Conservation (phyloP, 2,797 vertebrate species). For the Manis crassicaudata region DNA sequence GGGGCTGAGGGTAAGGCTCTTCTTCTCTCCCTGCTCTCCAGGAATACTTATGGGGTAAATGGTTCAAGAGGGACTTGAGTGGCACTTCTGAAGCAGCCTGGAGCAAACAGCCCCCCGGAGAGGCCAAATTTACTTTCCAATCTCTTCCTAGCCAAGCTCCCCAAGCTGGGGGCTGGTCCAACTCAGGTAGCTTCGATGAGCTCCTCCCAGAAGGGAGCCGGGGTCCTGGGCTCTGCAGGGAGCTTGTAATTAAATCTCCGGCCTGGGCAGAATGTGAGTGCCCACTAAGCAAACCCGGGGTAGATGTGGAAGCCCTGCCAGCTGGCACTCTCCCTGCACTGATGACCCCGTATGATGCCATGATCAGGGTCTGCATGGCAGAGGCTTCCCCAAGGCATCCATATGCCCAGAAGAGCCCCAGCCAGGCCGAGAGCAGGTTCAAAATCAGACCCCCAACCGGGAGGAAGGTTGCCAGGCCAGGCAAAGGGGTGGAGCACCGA, state of each 20-base stretch:
- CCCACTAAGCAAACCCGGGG: background rate
- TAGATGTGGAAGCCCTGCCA: accelerated
- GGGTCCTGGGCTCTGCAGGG: background rate
- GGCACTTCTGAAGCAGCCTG: constrained; percentile 18
- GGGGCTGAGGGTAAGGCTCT: background rate
- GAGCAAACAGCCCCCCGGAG: constrained; percentile 43
- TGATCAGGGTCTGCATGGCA: accelerated
- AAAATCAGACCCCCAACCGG: background rate
- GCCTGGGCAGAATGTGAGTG: background rate
- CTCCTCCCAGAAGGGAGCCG: background rate
- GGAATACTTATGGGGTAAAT: constrained; percentile 66
- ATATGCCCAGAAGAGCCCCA: background rate
- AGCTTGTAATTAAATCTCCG: background rate
- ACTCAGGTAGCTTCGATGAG: background rate
- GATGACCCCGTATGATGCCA: accelerated
- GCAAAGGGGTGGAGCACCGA: background rate
- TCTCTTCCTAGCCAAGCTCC: background rate
- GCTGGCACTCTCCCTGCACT: accelerated
- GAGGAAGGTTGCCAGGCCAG: background rate
- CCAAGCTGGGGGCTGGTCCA: background rate
- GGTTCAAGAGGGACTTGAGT: constrained; percentile 63
- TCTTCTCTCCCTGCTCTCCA: background rate
- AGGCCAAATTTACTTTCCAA: background rate
- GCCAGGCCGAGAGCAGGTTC: background rate
- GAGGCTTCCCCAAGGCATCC: background rate